Percentiles rank a stretch among this genome's conserved stretches.
These are phyloP conservation scores for Cinclus cinclus DNA, from an alignment of 2,113 vertebrate species.

Conservation along the genomic window DNA sequence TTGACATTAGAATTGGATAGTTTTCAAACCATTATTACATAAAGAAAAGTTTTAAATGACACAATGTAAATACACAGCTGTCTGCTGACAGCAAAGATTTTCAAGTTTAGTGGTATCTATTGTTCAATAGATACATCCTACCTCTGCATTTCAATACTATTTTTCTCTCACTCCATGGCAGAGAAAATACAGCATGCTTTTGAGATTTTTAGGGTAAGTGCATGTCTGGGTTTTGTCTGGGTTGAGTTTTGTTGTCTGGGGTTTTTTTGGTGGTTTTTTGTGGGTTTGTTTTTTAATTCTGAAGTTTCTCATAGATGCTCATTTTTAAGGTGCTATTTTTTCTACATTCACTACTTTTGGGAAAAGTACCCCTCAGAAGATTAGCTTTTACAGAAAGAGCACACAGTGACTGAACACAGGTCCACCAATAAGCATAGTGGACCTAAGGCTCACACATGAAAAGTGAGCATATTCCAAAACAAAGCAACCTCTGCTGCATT, in stretches of 20 bases:
- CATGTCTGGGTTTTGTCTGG: not conserved
- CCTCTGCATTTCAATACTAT: not conserved
- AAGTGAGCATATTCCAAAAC: not conserved
- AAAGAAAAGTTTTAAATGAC: not conserved
- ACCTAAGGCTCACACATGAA: not conserved
- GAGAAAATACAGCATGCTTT: not conserved
- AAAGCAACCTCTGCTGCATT: not conserved
- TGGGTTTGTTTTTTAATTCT: not conserved
- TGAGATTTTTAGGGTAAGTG: not conserved
- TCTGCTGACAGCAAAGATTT: not conserved
- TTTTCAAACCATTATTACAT: not conserved
- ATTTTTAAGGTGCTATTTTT: not conserved
- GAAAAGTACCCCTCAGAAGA: not conserved
- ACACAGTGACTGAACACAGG: not conserved
- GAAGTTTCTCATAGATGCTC: not conserved
- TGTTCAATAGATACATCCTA: not conserved
- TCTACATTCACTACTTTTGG: not conserved
- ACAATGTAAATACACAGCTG: accelerated
- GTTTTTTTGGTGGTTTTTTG: not conserved
- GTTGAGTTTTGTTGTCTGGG: not conserved
- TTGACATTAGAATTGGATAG: not conserved
- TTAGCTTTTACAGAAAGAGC: not conserved
- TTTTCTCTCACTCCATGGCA: not conserved
- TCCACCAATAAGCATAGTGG: not conserved
- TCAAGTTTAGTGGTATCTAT: not conserved